Evolutionary conservation across 2,888 invertebrate genomes (phyloP), one percentile per base, ranked within the genome.

Genomic region (Deilephila porcellus): DNA sequence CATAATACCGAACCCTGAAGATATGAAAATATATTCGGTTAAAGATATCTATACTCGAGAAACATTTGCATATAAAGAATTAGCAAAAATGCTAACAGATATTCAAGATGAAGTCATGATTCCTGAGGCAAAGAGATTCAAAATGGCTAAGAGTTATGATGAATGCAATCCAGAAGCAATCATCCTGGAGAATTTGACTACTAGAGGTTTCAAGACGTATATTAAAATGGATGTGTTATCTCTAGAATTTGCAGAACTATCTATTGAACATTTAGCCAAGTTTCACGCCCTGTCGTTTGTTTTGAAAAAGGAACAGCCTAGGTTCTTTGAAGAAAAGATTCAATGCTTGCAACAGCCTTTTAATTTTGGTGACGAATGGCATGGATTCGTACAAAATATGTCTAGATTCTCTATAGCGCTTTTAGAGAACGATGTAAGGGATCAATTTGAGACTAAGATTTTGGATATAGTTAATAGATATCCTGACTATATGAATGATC

Each of bases 211-310:
- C 11, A 82, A 80, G 76, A 87, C 84, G 0, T 79, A 79, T 67
- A 77, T 81, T 29, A 83, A 87, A 74, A 80, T 83, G 79, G 83
- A 88, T 32, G 78, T 84, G 3, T 79, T 88, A 59, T 77, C 82
- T 1, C 70, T 86, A 17, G 80, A 85, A 71, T 88, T 86, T 75
- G 85, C 86, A 3, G 82, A 86, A 74, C 71, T 85, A 20, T 81
- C 86, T 3, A 74, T 89, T 2, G 80, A 79, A 73, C 80, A 88
- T 74, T 78, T 90, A 32, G 89, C 90, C 0, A 89, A 85, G 75
- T 85, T 90, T 67, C 90, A 91, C 73, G 86, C 81, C 0, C 74
- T 90, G 3, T 86, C 88, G 0, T 86, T 86, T 74, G 82, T 82
- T 3, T 64, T 89, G n/a, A 79, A 90, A 81, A 73, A 77, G 4